Evolutionary conservation across 2,797 vertebrate genomes (phyloP), one percentile per base, ranked within the genome.

Genomic region (Sternarchorhynchus goeldii): DNA sequence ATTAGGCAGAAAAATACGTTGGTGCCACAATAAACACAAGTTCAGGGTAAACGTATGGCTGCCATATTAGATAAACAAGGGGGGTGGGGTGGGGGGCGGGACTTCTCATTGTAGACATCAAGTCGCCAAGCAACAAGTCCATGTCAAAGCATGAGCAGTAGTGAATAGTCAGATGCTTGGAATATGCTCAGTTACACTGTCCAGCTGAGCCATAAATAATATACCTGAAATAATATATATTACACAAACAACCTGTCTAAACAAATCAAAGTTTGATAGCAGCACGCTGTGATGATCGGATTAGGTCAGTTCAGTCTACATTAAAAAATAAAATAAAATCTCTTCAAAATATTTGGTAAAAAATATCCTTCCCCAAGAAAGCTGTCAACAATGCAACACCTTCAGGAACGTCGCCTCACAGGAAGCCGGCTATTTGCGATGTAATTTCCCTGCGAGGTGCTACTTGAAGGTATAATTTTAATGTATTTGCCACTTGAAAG

Each of bases 401-500:
- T 69, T 21, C 21, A 77, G 63, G 59, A 58, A 25, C 39, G 66
- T 10, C 34, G n/a, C 45, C 70, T 62, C 58, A 17, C 31, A 70
- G 58, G 8, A 39, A 45, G 36, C n/a, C 29, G 4, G 36, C 41
- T 14, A 12, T 67, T 17, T 41, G n/a, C 39, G 25, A 45, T 16
- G 66, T 31, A 6, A 18, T 55, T 74, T 62, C 32, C 62, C 72
- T 25, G 31, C 17, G 39, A 67, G 64, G 74, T 2, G 45, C 41
- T 32, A 58, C 73, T 75, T 39, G 58, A 65, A 71, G 60, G 69
- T 34, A 39, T 66, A 63, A 69, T 81, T 81, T 55, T 57, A 77
- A 77, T 73, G 75, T 18, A 69, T 58, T 50, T 74, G 66, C 39
- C 1, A 25, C 45, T 77, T 77, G 45, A 81, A 69, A 32, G 63